Conservation (phyloP, 1,140 invertebrate genomes). For the Hesperophylax magnus region DNA sequence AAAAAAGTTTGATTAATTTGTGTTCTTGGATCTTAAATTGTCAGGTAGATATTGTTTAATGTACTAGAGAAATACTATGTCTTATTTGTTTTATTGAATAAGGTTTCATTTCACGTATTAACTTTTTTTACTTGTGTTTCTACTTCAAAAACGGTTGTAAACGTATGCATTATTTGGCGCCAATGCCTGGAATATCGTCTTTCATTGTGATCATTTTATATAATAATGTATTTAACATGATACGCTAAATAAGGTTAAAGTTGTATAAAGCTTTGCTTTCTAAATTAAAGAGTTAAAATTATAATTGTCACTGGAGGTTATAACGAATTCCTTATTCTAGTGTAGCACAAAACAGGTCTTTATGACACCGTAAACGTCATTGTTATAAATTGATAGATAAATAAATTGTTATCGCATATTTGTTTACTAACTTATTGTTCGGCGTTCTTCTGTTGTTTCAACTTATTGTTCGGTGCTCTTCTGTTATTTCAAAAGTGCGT, state of each 20-base stretch:
- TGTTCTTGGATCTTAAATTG: slow-evolving; percentile 33
- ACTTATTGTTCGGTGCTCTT: neutral
- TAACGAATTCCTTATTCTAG: slow-evolving; percentile 32
- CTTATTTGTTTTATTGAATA: neutral
- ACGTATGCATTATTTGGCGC: slow-evolving; percentile 54
- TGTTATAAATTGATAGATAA: slow-evolving; percentile 34
- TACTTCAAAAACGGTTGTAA: slow-evolving; percentile 45
- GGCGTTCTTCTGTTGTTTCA: neutral
- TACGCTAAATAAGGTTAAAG: neutral
- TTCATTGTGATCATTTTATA: neutral
- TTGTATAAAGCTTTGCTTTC: neutral
- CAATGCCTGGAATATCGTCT: slow-evolving; percentile 31
- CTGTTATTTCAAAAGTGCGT: neutral
- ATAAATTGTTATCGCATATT: slow-evolving; percentile 29
- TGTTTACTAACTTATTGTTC: slow-evolving; percentile 27
- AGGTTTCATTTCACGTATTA: slow-evolving; percentile 10
- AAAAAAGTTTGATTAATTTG: slow-evolving; percentile 34
- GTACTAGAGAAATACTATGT: neutral
- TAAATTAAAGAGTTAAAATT: slow-evolving; percentile 14
- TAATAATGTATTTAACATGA: neutral
- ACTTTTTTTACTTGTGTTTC: slow-evolving; percentile 37
- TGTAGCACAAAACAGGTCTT: slow-evolving; percentile 39
- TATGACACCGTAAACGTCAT: slow-evolving; percentile 43
- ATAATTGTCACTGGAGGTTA: slow-evolving; percentile 42
- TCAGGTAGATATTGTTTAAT: slow-evolving; percentile 34